These are phyloP conservation scores for Lasioglossum figueresi DNA, from an alignment of 2,888 invertebrate genomes.

Conservation along the genomic window DNA sequence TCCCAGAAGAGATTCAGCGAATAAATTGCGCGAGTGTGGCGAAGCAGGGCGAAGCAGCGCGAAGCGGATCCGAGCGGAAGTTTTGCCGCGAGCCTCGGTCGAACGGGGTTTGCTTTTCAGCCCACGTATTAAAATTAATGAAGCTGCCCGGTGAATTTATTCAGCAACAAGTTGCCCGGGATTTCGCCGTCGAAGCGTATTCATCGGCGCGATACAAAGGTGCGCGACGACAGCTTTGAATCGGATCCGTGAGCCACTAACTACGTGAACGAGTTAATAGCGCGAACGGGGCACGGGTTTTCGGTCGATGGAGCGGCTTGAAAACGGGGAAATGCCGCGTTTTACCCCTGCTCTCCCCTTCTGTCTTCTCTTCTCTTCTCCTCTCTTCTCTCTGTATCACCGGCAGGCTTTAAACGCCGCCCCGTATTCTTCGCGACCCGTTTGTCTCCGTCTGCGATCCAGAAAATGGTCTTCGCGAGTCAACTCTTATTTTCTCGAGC, in stretches of 20 bases:
- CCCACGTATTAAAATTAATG: slow-evolving; percentile 45
- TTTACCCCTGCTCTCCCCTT: not conserved
- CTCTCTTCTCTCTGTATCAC: not conserved
- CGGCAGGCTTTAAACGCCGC: not conserved
- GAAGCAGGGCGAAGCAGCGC: too few relatives aligned
- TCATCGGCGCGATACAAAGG: slow-evolving; percentile 50
- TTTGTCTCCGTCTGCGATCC: not conserved
- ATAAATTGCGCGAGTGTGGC: not conserved
- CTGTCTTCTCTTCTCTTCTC: not conserved
- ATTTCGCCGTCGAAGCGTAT: slow-evolving; percentile 38
- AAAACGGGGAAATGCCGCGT: not conserved
- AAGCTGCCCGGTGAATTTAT: slow-evolving; percentile 45
- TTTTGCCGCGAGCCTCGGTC: not conserved
- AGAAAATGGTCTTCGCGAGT: not conserved
- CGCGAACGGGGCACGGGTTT: slow-evolving; percentile 25
- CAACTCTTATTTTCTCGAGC: not conserved
- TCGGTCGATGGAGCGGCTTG: slow-evolving; percentile 10
- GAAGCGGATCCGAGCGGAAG: not conserved
- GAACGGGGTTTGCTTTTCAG: not conserved
- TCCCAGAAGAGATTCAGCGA: not conserved
- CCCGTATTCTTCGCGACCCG: not conserved
- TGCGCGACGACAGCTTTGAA: slow-evolving; percentile 37
- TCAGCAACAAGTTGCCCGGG: slow-evolving; percentile 52
- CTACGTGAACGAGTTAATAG: slow-evolving; percentile 44
- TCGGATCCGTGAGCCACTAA: slow-evolving; percentile 35